These are phyloP conservation scores for Entosphenus tridentatus DNA, from an alignment of 2,113 vertebrate species.

Conservation along the genomic window DNA sequence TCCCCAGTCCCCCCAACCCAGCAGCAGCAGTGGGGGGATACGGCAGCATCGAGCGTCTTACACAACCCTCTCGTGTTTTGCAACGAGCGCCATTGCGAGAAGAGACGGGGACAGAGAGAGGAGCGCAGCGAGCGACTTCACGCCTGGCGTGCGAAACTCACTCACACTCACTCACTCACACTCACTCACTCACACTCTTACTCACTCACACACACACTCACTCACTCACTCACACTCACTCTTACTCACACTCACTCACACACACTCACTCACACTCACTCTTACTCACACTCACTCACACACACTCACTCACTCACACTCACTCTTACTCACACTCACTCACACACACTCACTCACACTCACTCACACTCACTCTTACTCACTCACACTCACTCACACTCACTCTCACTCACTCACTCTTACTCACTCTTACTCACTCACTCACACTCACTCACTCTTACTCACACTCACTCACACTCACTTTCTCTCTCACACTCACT, in stretches of 20 bases:
- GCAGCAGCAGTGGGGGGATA: too few species aligned
- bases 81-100: too few species aligned
- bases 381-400: not conserved
- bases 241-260: not conserved
- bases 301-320: not conserved
- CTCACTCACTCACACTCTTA: not conserved
- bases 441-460: not conserved
- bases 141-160: too few species aligned
- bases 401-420: not conserved
- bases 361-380: not conserved
- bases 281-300: not conserved
- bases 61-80: too few species aligned
- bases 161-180: not conserved
- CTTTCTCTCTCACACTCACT: not conserved
- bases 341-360: not conserved
- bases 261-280: not conserved
- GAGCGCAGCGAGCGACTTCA: too few species aligned
- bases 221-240: not conserved
- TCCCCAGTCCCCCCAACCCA: too few species aligned
- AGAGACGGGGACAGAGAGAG: too few species aligned
- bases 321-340: not conserved
- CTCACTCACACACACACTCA: not conserved
- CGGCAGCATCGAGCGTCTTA: too few species aligned
- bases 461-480: not conserved
- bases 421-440: not conserved